Conservation (phyloP, 2,797 vertebrate species). For the Petrocephalus sullivani region DNA sequence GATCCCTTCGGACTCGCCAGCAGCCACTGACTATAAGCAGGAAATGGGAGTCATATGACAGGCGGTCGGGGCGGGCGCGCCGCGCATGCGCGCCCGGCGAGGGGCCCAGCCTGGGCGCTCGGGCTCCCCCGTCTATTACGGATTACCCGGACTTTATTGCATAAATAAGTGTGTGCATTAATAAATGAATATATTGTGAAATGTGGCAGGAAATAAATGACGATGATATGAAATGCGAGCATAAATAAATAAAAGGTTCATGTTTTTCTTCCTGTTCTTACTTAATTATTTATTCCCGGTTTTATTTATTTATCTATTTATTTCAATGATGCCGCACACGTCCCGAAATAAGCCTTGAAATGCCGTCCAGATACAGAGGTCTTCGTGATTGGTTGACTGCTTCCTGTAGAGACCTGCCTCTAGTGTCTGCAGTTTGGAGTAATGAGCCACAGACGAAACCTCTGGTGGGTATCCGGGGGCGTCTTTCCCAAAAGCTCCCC, state of each 20-base stretch:
- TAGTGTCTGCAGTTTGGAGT: neutral
- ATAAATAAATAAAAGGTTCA: neutral
- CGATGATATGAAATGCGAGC: neutral
- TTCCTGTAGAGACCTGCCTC: neutral
- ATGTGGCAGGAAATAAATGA: neutral
- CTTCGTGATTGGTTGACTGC: neutral
- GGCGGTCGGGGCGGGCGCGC: neutral
- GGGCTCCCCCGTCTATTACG: neutral
- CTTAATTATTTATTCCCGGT: neutral
- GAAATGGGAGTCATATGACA: slow-evolving; percentile 65
- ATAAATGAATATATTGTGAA: neutral
- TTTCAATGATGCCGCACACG: neutral
- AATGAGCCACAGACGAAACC: neutral
- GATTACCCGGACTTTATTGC: neutral
- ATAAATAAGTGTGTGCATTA: neutral
- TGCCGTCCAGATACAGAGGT: neutral
- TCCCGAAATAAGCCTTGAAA: neutral
- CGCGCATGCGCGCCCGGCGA: neutral
- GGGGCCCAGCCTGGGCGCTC: neutral
- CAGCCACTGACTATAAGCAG: slow-evolving; percentile 34
- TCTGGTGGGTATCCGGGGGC: neutral
- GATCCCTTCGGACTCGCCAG: neutral
- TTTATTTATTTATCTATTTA: neutral
- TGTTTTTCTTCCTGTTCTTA: neutral
- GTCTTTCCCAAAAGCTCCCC: neutral